Evolutionary conservation across 1,140 invertebrate species (phyloP).

Genomic region (Zaprionus ghesquierei): DNA sequence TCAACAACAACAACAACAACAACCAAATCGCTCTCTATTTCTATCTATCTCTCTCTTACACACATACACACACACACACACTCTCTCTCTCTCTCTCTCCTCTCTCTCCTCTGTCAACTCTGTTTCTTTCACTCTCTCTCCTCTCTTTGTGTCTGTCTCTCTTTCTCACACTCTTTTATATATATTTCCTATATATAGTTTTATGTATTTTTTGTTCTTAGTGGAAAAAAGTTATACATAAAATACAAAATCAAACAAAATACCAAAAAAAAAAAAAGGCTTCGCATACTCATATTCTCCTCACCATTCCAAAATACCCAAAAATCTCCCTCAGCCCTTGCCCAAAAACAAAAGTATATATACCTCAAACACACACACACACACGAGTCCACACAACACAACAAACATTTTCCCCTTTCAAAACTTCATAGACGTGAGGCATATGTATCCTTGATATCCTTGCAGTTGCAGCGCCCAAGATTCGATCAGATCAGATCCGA

Average conservation of each 20-base stretch:
- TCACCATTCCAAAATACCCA: slow-evolving; percentile 36
- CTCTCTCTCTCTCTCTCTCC: neutral
- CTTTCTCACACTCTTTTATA: slow-evolving; percentile 10
- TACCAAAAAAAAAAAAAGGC: slow-evolving; percentile 43
- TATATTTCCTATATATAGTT: slow-evolving; percentile 59
- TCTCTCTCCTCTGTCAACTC: neutral
- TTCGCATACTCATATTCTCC: slow-evolving; percentile 77
- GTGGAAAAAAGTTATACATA: slow-evolving; percentile 60
- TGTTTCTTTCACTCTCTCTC: slow-evolving; percentile 1
- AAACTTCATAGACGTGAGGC: slow-evolving; percentile 39
- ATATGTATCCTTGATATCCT: slow-evolving; percentile 5
- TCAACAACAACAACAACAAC: slow-evolving; percentile 44
- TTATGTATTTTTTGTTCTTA: slow-evolving; percentile 63
- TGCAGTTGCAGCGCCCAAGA: slow-evolving; percentile 42
- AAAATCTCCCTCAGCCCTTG: slow-evolving; percentile 34
- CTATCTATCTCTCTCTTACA: slow-evolving; percentile 49
- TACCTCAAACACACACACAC: slow-evolving; percentile 12
- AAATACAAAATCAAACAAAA: slow-evolving; percentile 24
- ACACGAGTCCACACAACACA: slow-evolving; percentile 8
- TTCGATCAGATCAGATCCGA: slow-evolving; percentile 24
- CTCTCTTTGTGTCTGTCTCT: slow-evolving; percentile 47
- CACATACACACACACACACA: slow-evolving; percentile 27
- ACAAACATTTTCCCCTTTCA: slow-evolving; percentile 37
- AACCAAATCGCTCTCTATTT: slow-evolving; percentile 53
- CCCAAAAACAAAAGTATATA: slow-evolving; percentile 7